Evolutionary conservation across 2,797 vertebrate genomes (phyloP).

Genomic region (Dicrostonyx torquatus): DNA sequence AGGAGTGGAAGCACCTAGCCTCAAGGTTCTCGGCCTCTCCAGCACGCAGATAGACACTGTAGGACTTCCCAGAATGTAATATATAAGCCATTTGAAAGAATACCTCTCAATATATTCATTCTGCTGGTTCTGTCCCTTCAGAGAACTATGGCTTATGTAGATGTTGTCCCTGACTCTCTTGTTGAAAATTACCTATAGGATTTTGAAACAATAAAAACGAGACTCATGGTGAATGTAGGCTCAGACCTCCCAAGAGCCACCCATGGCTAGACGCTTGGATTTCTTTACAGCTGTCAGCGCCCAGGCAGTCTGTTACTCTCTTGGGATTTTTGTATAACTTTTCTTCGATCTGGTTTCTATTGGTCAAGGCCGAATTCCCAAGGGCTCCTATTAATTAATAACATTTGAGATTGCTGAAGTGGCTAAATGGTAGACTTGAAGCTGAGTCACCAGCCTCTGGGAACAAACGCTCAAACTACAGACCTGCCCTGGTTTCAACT

Average conservation of each 20-base stretch:
- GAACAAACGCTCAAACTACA: neutral
- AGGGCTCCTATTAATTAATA: neutral
- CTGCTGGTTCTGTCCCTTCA: neutral
- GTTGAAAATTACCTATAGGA: neutral
- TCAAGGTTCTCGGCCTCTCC: neutral
- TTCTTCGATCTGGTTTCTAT: neutral
- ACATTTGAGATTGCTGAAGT: rapidly evolving
- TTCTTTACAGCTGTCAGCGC: neutral
- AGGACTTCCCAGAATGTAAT: neutral
- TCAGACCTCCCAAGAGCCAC: neutral
- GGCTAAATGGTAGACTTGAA: neutral
- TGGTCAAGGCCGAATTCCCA: neutral
- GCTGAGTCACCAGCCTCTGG: neutral
- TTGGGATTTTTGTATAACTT: neutral
- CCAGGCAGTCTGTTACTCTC: neutral
- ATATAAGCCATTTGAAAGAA: neutral
- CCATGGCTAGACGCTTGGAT: neutral
- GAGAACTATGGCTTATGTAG: neutral
- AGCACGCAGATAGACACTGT: neutral
- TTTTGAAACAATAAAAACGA: neutral
- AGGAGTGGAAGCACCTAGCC: neutral
- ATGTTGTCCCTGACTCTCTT: neutral
- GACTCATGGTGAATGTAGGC: neutral
- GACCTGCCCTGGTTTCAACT: neutral
- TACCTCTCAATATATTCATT: neutral